Evolutionary conservation across 1,140 invertebrate species (phyloP), one percentile per base, ranked within the genome.

Genomic region (Drosophila kohkoa): DNA sequence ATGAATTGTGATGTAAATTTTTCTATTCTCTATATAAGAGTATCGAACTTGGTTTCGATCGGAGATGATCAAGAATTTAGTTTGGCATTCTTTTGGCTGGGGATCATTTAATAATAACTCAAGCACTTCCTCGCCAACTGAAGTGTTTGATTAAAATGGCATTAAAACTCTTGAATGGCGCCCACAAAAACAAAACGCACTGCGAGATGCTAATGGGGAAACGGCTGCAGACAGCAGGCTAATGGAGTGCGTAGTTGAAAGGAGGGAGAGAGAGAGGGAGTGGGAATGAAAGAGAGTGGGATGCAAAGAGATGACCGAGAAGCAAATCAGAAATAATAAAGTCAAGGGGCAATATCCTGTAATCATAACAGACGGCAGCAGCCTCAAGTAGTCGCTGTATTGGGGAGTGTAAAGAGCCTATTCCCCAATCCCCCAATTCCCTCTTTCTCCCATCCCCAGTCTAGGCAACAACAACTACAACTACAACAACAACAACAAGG

Each of bases 311-410:
- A 32, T 10, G 43, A 48, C 16, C 35, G 15, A 38, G 45, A 63
- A 59, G 63, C 62, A 74, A 77, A 74, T 77, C 70, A 74, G 63
- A 77, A 63, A 77, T 58, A 74, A 77, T 74, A 65, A 77, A 77
- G 75, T 74, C 75, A 74, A 77, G 75, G 75, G 70, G 75, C 75
- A 77, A 77, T 77, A 77, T 77, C 75, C 75, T 74, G 70, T 73
- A 77, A 77, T 77, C 75, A 77, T 74, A 77, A 77, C 60, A 65
- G 54, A 68, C 58, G 46, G 13, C 52, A 16, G 54, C 6, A 13
- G 49, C 51, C n/a, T 15, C 16, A 46, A 30, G 28, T 32, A 25
- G 3, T 25, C 20, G 20, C 20, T 25, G 30, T 32, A 32, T 5
- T 32, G 5, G 30, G 30, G 20, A 25, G 20, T 25, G 20, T 25